Evolutionary conservation across 2,888 invertebrate genomes (phyloP).

Genomic region (Caenorhabditis sinica): DNA sequence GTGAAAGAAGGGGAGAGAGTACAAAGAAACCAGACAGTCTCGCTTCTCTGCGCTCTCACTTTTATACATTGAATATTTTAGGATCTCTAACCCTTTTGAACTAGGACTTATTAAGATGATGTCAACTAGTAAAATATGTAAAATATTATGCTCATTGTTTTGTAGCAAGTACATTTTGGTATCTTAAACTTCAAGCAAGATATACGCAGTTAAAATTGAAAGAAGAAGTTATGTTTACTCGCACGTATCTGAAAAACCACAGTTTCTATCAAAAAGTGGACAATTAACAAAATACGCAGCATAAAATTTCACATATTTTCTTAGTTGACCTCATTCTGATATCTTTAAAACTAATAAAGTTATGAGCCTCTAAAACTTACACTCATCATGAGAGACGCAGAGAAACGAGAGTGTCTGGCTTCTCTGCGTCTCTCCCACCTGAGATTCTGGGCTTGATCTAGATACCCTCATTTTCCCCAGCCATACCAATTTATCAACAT

Average conservation of each 20-base stretch:
- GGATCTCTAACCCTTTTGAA: too few relatives aligned
- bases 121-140: too few relatives aligned
- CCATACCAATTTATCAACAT: neutral
- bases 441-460: conserved; percentile 7
- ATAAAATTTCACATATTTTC: conserved; percentile 4
- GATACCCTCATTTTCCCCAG: conserved; percentile 34
- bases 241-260: neutral
- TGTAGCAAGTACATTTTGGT: too few relatives aligned
- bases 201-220: too few relatives aligned
- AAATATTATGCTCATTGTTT: too few relatives aligned
- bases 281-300: neutral
- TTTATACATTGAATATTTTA: too few relatives aligned
- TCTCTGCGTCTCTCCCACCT: neutral
- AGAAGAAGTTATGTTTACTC: neutral
- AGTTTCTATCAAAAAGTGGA: neutral
- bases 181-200: too few relatives aligned
- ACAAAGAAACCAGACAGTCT: too few relatives aligned
- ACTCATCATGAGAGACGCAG: too few relatives aligned
- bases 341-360: neutral
- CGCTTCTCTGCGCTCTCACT: too few relatives aligned
- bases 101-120: too few relatives aligned
- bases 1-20: too few relatives aligned
- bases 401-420: neutral
- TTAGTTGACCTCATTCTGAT: neutral
- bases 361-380: neutral